Evolutionary conservation across 1,140 invertebrate species (phyloP).

Genomic region (Ylistrum balloti): DNA sequence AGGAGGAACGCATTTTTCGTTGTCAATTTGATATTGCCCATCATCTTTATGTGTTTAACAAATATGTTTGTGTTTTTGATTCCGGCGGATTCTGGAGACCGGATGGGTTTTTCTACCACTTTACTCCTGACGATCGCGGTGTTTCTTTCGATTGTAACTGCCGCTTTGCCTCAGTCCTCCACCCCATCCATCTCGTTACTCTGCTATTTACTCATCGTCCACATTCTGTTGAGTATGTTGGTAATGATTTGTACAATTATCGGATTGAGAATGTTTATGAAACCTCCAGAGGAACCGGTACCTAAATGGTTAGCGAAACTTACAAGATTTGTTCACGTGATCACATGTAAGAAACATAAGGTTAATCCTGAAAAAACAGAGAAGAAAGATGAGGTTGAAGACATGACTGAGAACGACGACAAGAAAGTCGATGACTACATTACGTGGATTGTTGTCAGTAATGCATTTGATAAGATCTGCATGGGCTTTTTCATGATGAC

Average conservation of each 20-base stretch:
- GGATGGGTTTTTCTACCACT: constrained; percentile 44
- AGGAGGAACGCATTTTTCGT: constrained; percentile 46
- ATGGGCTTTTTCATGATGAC: background rate
- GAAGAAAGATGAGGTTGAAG: background rate
- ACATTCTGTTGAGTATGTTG: constrained; percentile 45
- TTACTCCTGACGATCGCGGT: constrained; percentile 55
- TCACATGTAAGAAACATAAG: background rate
- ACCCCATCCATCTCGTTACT: constrained; percentile 42
- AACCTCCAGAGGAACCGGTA: background rate
- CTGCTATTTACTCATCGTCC: constrained; percentile 44
- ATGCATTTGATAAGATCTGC: background rate
- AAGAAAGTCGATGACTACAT: background rate
- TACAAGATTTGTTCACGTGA: constrained; percentile 23
- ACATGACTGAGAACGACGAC: background rate
- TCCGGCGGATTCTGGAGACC: constrained; percentile 49
- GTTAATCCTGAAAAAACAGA: background rate
- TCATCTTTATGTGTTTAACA: constrained; percentile 43
- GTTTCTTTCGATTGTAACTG: constrained; percentile 49
- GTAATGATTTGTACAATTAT: constrained; percentile 46
- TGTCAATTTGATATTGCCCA: constrained; percentile 53
- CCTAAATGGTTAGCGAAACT: background rate
- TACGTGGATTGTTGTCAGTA: background rate
- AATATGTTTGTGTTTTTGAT: constrained; percentile 54
- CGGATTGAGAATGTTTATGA: constrained; percentile 30
- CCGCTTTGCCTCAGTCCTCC: constrained; percentile 23